Evolutionary conservation across 2,797 vertebrate genomes (phyloP).

Genomic region (Pygocentrus nattereri): DNA sequence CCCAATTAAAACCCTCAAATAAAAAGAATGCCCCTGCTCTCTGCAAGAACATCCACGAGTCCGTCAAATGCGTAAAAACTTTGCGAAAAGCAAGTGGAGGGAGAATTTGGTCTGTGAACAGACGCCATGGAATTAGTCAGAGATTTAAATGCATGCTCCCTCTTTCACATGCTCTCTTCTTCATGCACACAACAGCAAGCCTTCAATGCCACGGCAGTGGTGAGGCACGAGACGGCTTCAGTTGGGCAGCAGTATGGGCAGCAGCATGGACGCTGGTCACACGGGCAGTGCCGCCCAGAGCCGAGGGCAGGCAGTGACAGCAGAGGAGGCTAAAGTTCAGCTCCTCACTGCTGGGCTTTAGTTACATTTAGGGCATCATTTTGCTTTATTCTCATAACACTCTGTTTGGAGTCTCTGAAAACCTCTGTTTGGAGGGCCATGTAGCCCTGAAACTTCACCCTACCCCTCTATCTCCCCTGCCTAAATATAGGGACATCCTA

Average conservation of each 20-base stretch:
- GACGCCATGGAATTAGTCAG: neutral
- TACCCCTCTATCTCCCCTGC: too few species aligned
- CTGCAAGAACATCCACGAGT: conserved; percentile 90
- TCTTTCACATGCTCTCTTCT: conserved; percentile 1
- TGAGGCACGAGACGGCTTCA: conserved; percentile 93
- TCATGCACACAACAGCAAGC: conserved; percentile 86
- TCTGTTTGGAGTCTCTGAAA: too few species aligned
- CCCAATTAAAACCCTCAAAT: too few species aligned
- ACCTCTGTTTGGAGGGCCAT: too few species aligned
- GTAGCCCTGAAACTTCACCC: too few species aligned
- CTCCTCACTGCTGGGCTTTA: too few species aligned
- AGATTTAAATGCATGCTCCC: neutral
- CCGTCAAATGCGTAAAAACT: conserved; percentile 92
- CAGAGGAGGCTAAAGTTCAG: too few species aligned
- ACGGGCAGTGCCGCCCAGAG: conserved; percentile 58
- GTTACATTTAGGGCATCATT: too few species aligned
- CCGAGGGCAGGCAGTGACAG: conserved; percentile 57
- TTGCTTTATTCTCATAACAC: too few species aligned
- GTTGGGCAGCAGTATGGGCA: conserved; percentile 91
- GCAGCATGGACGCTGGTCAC: conserved; percentile 86
- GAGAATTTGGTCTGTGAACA: conserved; percentile 75
- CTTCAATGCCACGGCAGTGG: conserved; percentile 95
- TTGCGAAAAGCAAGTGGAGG: conserved; percentile 93
- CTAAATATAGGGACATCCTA: too few species aligned
- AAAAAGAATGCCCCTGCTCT: too few species aligned